Evolutionary conservation across 35 echinoderm and acorn worm species (phyloP), one percentile per base, ranked within the genome.

Genomic region (Amphiura filiformis): DNA sequence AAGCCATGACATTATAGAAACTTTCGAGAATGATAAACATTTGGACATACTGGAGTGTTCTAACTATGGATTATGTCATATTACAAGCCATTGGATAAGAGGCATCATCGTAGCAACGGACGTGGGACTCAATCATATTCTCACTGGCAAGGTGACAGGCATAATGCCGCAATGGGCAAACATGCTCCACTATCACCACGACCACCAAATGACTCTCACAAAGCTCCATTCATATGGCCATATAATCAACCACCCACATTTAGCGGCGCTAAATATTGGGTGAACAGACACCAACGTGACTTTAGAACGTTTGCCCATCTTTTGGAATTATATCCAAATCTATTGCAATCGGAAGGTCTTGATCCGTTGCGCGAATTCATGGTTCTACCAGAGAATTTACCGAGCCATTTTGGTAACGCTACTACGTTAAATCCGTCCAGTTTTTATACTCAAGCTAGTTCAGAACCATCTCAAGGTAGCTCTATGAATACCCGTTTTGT

Each of bases 211-310:
- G n/a, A n/a, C n/a, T n/a, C n/a, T n/a, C 15, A 26, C 28, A 70
- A 70, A 70, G n/a, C n/a, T n/a, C 61, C 9, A 70, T 70, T 70
- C 61, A 70, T 70, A 70, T 70, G 61, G 61, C 61, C 61, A n/a
- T 70, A 70, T 70, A 70, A 70, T 70, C 61, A 70, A 30, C 85
- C 85, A 13, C 87, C 91, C 23, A 93, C 91, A 37, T 87, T 88
- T 26, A 87, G 56, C 65, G 91, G 91, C n/a, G 91, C 91, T 13
- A 32, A 77, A 13, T 86, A 93, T 32, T 93, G 91, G 91, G 82
- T 93, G 1, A 81, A 93, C 18, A 56, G 91, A 30, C 85, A 93
- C 28, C 41, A 82, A 15, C 78, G 79, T 22, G 78, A 88, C 36
- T 83, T 93, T 38, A 78, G 80, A 20, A 87, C 87, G 38, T 80